Base-by-base conservation (phyloP, 2,113 vertebrate genomes). In the Centropus unirufus region DNA sequence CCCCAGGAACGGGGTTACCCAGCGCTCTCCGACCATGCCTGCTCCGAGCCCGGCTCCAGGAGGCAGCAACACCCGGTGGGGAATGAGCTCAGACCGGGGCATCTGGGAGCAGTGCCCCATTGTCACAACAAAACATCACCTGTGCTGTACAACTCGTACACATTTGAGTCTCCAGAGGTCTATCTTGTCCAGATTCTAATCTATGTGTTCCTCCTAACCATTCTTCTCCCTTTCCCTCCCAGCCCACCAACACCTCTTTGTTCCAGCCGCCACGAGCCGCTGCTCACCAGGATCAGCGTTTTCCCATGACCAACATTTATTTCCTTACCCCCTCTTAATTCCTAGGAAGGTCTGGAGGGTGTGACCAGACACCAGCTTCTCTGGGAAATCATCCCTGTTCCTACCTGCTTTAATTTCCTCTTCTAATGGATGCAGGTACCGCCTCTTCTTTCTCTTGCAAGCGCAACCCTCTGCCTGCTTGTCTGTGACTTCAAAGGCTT, bases 41-140 rank as follows among this genome's bases (percentile, higher is more conserved):
- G 14, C 42, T 17, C 44, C 55, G 54, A 62, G 57, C 30, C 16
- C 21, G 24, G 58, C 24, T 7, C 59, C 44, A 70, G 12, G 10
- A 12, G 4, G 7, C 5, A 21, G 55, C 8, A 7, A 57, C 7
- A 75, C 2, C 30, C 0, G 5, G 26, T 10, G n/a, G 16, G 17
- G 79, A 75, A 36, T 6, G 13, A 70, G 26, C 39, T 66, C 5
- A 0, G 34, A 52, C 6, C 26, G 36, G 17, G 5, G 40, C n/a
- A 29, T 55, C 81, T 39, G 39, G n/a, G 77, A 67, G 27, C 36
- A 69, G 58, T 7, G 11, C 46, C 26, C 26, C 0, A 1, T 18
- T 23, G 24, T 11, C 27, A 18, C 40, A 51, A 36, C 34, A 70
- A 55, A 79, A 12, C 30, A 17, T 20, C 3, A 1, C 29, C 18